Evolutionary conservation across 2,888 invertebrate genomes (phyloP).

Genomic region (Andricus quercusramuli): DNA sequence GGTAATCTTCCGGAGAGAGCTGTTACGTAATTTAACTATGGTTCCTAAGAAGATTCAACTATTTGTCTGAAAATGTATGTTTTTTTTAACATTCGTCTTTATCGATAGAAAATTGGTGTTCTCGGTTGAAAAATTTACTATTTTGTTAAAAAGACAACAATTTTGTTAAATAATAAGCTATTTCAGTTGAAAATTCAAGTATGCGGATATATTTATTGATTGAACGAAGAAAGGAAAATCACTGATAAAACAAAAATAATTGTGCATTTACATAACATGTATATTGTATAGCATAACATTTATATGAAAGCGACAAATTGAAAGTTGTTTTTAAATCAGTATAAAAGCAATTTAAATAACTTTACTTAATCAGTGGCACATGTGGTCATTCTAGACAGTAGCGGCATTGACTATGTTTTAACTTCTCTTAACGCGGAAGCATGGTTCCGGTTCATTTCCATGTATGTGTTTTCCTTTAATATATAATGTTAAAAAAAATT

Average conservation of each 20-base stretch:
- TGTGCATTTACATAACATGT: neutral
- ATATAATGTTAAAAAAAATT: neutral
- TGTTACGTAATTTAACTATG: too few species aligned
- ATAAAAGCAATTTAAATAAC: slow-evolving; percentile 17
- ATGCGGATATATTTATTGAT: too few species aligned
- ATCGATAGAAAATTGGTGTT: too few species aligned
- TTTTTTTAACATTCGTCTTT: too few species aligned
- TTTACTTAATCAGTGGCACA: slow-evolving; percentile 29
- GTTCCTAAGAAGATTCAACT: too few species aligned
- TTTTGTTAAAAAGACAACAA: too few species aligned
- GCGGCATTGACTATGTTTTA: slow-evolving; percentile 16
- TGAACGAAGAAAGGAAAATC: too few species aligned
- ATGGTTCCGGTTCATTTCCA: slow-evolving; percentile 4
- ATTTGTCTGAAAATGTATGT: too few species aligned
- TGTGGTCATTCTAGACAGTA: slow-evolving; percentile 34
- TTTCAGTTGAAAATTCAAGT: too few species aligned
- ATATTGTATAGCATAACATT: neutral
- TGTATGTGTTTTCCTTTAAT: slow-evolving; percentile 1
- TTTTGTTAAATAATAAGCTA: too few species aligned
- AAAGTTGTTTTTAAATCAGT: slow-evolving; percentile 6
- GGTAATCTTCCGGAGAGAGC: too few species aligned
- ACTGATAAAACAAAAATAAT: neutral
- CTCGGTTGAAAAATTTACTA: too few species aligned
- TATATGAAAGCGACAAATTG: neutral
- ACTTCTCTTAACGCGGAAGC: neutral